phyloP scores from a whole-genome alignment of 1,140 invertebrate genomes.

The Trigoniulus corallinus region DNA sequence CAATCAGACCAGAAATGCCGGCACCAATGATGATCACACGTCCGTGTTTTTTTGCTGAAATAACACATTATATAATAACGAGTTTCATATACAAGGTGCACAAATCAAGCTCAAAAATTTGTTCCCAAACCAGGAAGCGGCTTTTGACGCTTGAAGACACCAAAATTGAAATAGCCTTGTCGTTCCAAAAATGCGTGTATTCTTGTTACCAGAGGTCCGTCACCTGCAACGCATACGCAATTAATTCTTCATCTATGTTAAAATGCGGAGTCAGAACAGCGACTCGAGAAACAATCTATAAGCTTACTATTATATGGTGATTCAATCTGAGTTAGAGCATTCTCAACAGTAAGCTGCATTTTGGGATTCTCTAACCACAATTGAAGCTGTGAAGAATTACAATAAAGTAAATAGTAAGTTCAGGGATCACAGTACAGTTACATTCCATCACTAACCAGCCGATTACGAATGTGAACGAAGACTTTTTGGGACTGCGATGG shows the following conservation, averaged over 20 bases:
- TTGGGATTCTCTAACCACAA: conserved; percentile 95
- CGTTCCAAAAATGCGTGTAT: conserved; percentile 85
- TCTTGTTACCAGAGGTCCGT: conserved; percentile 60
- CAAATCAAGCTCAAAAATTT: neutral
- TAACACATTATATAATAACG: conserved; percentile 4
- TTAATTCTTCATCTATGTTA: conserved; percentile 1
- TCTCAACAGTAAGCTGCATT: conserved; percentile 69
- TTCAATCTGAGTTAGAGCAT: conserved; percentile 63
- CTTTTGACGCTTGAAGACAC: conserved; percentile 77
- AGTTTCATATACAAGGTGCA: too few species aligned
- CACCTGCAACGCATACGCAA: too few species aligned
- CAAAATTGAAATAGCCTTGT: conserved; percentile 97
- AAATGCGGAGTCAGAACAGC: conserved; percentile 6
- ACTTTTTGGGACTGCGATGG: conserved; percentile 70
- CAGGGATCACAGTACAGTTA: neutral
- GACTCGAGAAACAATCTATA: neutral
- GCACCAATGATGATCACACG: conserved; percentile 92
- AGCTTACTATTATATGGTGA: conserved; percentile 66
- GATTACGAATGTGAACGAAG: conserved; percentile 82
- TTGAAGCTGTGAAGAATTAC: conserved; percentile 45
- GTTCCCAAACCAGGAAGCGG: conserved; percentile 16
- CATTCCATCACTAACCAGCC: conserved; percentile 42
- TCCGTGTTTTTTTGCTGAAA: conserved; percentile 52
- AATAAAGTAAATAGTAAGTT: neutral
- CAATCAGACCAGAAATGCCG: conserved; percentile 81